A percentile compares a stretch with the other conserved stretches of the same genome.
Evolutionary conservation across 2,113 vertebrate species (phyloP).

Genomic region (Rhinoderma darwinii): DNA sequence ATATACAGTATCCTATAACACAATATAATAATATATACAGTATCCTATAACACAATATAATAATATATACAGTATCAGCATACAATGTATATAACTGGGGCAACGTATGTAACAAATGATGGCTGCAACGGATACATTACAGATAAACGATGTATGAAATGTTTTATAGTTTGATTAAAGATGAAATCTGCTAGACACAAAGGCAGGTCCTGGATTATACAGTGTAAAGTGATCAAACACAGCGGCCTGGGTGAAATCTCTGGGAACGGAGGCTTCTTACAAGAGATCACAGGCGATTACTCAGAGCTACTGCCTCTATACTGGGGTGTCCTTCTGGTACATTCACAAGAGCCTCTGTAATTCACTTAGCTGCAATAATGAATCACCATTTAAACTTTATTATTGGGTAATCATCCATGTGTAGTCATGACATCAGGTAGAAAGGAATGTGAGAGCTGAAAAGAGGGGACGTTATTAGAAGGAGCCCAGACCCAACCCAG

Average conservation of each 20-base stretch:
- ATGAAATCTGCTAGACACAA: conserved; percentile 32
- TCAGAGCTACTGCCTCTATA: conserved; percentile 29
- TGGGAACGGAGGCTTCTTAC: conserved; percentile 38
- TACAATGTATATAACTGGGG: too few species aligned
- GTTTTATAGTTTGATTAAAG: conserved; percentile 9
- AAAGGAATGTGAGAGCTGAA: conserved; percentile 53
- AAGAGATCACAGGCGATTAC: conserved; percentile 52
- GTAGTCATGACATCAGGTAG: conserved; percentile 53
- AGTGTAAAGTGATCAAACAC: conserved; percentile 23
- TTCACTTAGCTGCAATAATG: conserved; percentile 58
- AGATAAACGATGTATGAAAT: background rate
- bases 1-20: too few species aligned
- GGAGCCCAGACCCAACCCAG: conserved; percentile 2
- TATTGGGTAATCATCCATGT: conserved; percentile 58
- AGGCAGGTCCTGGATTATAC: conserved; percentile 22
- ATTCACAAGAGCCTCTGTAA: conserved; percentile 55
- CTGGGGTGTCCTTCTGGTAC: conserved; percentile 50
- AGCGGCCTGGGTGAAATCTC: conserved; percentile 24
- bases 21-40: too few species aligned
- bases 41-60: too few species aligned
- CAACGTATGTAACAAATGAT: background rate
- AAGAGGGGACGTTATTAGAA: conserved; percentile 49
- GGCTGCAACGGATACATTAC: background rate
- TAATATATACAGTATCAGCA: too few species aligned
- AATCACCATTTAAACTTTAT: conserved; percentile 56